Conservation (phyloP, 2,888 invertebrate species). For the Cantharis rustica region DNA sequence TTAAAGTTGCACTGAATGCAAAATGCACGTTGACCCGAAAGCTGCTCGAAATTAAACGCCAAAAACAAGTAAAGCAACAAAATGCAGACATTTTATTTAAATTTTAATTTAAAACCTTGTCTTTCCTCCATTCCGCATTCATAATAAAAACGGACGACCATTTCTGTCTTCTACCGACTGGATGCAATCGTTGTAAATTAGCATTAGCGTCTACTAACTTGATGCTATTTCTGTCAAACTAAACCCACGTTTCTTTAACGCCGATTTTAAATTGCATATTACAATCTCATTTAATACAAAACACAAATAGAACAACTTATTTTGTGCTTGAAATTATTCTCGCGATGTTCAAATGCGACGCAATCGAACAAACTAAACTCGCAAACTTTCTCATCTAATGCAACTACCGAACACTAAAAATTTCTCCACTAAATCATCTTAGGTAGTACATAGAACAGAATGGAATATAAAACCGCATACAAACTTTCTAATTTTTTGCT, state of each 20-base stretch:
- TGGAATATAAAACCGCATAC: constrained; percentile 42
- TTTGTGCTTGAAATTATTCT: background rate
- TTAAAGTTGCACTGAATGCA: constrained; percentile 12
- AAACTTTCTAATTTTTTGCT: constrained; percentile 51
- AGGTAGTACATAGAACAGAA: background rate
- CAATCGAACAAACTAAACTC: background rate
- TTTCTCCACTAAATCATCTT: background rate
- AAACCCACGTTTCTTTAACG: constrained; percentile 49
- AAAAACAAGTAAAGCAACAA: constrained; percentile 45
- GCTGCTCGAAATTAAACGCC: constrained; percentile 21
- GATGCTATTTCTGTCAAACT: constrained; percentile 55
- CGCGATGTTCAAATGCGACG: background rate
- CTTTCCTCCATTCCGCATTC: constrained; percentile 48
- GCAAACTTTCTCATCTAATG: background rate
- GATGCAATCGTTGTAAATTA: constrained; percentile 57
- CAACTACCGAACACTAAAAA: background rate
- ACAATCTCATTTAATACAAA: constrained; percentile 25
- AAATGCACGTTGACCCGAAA: constrained; percentile 22
- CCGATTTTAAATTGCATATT: constrained; percentile 32
- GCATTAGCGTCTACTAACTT: constrained; percentile 56
- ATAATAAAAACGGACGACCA: constrained; percentile 51
- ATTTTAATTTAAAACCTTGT: constrained; percentile 54
- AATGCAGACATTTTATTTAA: constrained; percentile 55
- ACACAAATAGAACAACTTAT: constrained; percentile 16
- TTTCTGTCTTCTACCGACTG: constrained; percentile 48